Evolutionary conservation across 2,888 invertebrate genomes (phyloP), one percentile per base, ranked within the genome.

Genomic region (Pristionchus japonicus): DNA sequence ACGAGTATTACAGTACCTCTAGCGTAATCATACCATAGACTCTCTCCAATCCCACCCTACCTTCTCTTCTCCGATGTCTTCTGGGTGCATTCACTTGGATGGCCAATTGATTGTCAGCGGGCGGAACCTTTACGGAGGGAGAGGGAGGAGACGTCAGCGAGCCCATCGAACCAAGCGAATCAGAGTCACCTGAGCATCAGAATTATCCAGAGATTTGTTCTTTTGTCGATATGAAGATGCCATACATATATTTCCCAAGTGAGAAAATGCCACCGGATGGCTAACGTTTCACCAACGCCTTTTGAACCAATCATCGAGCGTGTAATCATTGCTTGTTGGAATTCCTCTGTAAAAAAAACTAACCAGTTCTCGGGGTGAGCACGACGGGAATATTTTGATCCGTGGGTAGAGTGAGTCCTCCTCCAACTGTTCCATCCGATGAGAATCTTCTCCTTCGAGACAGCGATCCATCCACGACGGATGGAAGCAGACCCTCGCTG

Each of bases 401-500:
- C 37, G 61, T 57, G 61, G 87, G 84, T 0, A 84, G 86, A 34
- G 52, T 83, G 49, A 47, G 80, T 15, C 77, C 67, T 23, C 89
- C 89, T 37, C 86, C 87, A 3, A 4, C 74, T 40, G 20, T 77
- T 77, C 77, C 77, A 43, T 43, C 77, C n/a, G 88, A 87, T 37
- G 80, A 89, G 85, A 83, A 88, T 20, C 89, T 80, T 20, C 88
- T 52, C 7, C 88, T 23, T 43, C 40, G 77, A 77, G 43, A 27
- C 3, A 70, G 37, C 9, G 77, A 77, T 2, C 31, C 61, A 17
- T 89, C 89, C 3, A 89, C 89, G 1, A 89, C 84, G 1, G 88
- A 52, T 3, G 89, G 89, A 47, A 89, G 80, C 1, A 52, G 61
- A 20, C 89, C 89, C 84, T 83, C 70, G 20, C 89, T 89, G 77